phyloP scores from a whole-genome alignment of 2,797 vertebrate species.

The Gymnothorax javanicus region DNA sequence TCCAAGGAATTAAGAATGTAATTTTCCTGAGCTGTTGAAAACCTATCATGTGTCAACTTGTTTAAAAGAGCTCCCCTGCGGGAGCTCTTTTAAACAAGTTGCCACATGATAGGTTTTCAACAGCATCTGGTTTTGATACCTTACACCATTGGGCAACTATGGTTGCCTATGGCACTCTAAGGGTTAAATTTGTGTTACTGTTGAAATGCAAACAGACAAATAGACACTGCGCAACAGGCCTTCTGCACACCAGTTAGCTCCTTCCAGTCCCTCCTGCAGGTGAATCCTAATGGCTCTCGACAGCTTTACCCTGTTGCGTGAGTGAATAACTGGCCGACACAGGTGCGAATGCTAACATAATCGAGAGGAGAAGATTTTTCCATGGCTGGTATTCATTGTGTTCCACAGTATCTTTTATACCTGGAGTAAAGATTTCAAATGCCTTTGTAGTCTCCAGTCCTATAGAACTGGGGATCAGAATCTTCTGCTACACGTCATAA shows the following conservation, averaged over 20 bases:
- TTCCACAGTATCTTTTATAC: neutral
- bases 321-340: neutral
- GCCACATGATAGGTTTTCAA: too few relatives aligned
- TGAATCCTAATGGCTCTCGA: neutral
- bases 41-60: too few relatives aligned
- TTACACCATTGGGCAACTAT: too few relatives aligned
- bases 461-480: neutral
- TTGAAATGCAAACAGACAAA: too few relatives aligned
- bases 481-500: neutral
- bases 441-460: neutral
- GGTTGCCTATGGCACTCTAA: too few relatives aligned
- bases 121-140: too few relatives aligned
- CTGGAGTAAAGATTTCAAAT: neutral
- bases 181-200: too few relatives aligned
- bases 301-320: neutral
- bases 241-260: neutral
- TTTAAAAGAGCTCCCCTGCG: too few relatives aligned
- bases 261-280: constrained; percentile 22
- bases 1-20: too few relatives aligned
- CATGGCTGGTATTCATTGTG: neutral
- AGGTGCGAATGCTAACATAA: neutral
- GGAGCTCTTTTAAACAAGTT: too few relatives aligned
- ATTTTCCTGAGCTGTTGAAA: too few relatives aligned
- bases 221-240: neutral
- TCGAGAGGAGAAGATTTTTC: neutral